Base-by-base conservation (phyloP, 2,797 vertebrate genomes). In the Poecilia picta region DNA sequence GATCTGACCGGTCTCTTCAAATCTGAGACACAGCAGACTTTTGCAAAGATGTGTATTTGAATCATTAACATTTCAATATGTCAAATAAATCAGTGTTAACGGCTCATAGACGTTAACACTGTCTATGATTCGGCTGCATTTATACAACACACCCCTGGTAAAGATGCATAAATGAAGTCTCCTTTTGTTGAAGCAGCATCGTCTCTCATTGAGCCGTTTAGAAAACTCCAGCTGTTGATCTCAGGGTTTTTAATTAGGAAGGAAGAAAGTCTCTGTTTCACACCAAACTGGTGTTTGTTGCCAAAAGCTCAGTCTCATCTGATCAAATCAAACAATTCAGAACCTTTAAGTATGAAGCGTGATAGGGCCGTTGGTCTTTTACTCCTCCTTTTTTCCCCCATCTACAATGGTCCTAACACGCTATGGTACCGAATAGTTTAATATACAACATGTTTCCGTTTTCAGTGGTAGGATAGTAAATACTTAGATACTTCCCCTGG, bases 21-120 rank as follows among this genome's bases (percentile, higher is more conserved):
- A 72, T 78, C n/a, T 36, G 23, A 62, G 33, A 77, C 28, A 12
- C 66, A 55, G 33, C 31, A 71, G 46, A 33, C 57, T 39, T 76
- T 16, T 15, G n/a, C 43, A 23, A 49, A 45, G 23, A 12, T 62
- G 13, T 45, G 74, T 20, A 31, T 33, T 46, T 47, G 28, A 73
- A 8, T 72, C 73, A 72, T 41, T 20, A 73, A 45, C 39, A 64
- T 11, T n/a, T 46, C 15, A 6, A 6, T 12, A 31, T 70, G 36
- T 39, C 33, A 16, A 20, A 64, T 31, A 73, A 49, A 33, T 73
- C 46, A 1, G 16, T 33, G 28, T 73, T 33, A 33, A 33, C 16
- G 23, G 10, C 46, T 51, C 31, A 18, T 2, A 23, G 49, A 51
- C 7, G 6, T 8, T 51, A 23, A 51, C 18, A 8, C 18, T 1